A percentile compares a stretch with the other conserved stretches of the same genome.
phyloP scores from a whole-genome alignment of 2,888 invertebrate genomes.

The Drosophila prolongata region DNA sequence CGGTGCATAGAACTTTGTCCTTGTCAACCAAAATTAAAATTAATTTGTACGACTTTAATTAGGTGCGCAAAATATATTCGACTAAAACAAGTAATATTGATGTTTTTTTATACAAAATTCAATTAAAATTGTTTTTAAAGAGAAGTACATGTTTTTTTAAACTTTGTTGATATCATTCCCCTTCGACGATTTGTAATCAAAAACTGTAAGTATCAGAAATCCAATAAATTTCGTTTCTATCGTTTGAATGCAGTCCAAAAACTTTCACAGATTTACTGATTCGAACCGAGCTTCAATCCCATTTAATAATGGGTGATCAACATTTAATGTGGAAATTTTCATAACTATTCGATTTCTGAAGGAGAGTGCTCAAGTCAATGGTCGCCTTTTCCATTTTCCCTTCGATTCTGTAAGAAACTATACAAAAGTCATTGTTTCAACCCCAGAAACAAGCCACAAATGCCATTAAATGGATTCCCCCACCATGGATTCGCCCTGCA shows the following conservation, averaged over 20 bases:
- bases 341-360: slow-evolving; percentile 17
- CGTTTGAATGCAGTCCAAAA: neutral
- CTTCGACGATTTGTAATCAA: neutral
- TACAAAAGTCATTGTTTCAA: slow-evolving; percentile 25
- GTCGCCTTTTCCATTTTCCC: neutral
- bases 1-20: no score
- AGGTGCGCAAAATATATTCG: no score
- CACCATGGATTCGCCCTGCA: neutral
- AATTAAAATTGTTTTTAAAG: no score
- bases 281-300: neutral
- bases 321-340: slow-evolving; percentile 11
- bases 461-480: slow-evolving; percentile 23
- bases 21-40: no score
- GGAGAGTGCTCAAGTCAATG: slow-evolving; percentile 12
- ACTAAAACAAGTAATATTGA: no score
- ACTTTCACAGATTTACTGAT: neutral
- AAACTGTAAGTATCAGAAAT: neutral
- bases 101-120: no score
- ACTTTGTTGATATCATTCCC: no score
- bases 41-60: no score
- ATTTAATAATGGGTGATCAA: neutral
- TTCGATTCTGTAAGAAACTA: slow-evolving; percentile 2
- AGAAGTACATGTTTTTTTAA: no score
- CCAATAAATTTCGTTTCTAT: neutral
- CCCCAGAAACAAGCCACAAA: slow-evolving; percentile 37